Base-by-base conservation (phyloP, 2,888 invertebrate genomes). In the Schizotus pectinicornis region DNA sequence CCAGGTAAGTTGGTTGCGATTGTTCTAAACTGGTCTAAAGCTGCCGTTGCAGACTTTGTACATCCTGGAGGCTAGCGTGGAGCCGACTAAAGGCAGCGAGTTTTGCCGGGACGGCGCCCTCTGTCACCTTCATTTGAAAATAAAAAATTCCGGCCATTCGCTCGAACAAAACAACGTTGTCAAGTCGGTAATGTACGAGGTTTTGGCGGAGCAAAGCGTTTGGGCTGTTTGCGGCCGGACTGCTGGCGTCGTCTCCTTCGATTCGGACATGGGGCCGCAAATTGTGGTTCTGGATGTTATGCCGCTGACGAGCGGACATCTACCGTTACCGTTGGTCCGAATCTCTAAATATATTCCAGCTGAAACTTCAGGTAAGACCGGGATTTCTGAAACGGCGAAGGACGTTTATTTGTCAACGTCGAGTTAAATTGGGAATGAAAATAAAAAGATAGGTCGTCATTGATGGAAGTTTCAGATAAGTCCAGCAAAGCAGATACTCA, bases 211-310 rank as follows among this genome's bases (percentile, higher is more conserved):
- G 79, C 94, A 94, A 76, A 90, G 90, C 33, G 88, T 93, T 83
- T 97, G 97, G 97, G 95, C 94, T 0, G 91, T 96, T 22, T 89
- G 94, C 72, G 95, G 95, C 1, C 85, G 94, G 52, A 93, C 94
- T 30, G 93, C 95, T 68, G 95, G 95, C 84, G 82, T 84, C 13
- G 79, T 84, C 3, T 81, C 81, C 3, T 81, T 80, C 56, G 76
- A 76, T 45, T 59, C 63, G 1, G 68, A 71, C 37, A 49, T 62
- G 2, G 67, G 64, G 8, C 83, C 92, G 81, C 92, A 92, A 77
- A 85, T 83, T 38, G 91, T 95, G 43, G 87, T 88, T 0, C 79
- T 97, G 64, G 95, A 96, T 71, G 93, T 96, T 33, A 94, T 96
- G 91, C 96, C 96, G 2, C 80, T 97, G n/a, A 89, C 89, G 13